These are phyloP conservation scores for Syritta pipiens DNA, from an alignment of 2,888 invertebrate species.

Conservation along the genomic window DNA sequence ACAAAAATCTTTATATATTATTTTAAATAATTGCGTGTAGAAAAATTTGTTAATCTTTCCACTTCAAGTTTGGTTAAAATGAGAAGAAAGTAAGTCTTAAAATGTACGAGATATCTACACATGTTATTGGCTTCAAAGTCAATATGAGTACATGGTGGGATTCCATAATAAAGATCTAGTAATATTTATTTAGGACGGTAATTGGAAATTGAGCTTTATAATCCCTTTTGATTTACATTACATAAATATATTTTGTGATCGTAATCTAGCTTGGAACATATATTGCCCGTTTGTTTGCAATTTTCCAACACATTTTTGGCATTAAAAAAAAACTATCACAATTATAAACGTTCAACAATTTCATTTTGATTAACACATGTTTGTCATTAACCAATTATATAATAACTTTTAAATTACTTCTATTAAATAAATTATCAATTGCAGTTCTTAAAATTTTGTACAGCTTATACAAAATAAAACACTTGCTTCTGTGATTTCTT, in stretches of 20 bases:
- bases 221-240: neutral
- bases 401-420: too few relatives aligned
- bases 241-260: neutral
- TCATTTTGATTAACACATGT: conserved; percentile 7
- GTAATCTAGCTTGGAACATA: conserved; percentile 37
- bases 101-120: too few relatives aligned
- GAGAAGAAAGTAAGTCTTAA: too few relatives aligned
- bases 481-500: neutral
- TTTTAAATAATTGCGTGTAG: neutral
- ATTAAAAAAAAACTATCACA: conserved; percentile 57
- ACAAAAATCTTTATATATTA: conserved; percentile 19
- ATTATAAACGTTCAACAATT: too few relatives aligned
- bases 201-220: too few relatives aligned
- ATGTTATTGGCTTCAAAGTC: too few relatives aligned
- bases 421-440: too few relatives aligned
- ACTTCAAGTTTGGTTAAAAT: conserved; percentile 1
- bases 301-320: conserved; percentile 50
- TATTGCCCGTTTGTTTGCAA: conserved; percentile 17
- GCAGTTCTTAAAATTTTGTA: conserved; percentile 15
- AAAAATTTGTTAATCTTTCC: neutral
- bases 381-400: neutral
- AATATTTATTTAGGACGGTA: too few relatives aligned
- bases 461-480: conserved; percentile 10
- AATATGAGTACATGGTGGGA: too few relatives aligned
- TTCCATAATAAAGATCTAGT: too few relatives aligned